Percentiles rank a stretch among this genome's conserved stretches.
phyloP scores from a whole-genome alignment of 2,888 invertebrate species.

The Ectropis crepuscularia region DNA sequence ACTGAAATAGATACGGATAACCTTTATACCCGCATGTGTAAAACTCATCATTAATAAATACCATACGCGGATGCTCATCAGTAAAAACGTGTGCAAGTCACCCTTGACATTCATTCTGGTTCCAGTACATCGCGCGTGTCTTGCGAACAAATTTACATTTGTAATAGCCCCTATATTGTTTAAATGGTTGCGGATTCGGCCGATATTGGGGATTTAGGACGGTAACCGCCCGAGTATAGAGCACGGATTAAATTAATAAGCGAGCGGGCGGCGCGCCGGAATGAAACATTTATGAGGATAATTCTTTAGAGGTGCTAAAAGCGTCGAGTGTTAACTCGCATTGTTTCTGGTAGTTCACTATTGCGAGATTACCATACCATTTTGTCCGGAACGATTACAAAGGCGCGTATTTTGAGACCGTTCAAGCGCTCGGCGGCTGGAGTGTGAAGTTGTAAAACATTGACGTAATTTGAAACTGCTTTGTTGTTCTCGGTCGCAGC shows the following conservation, averaged over 20 bases:
- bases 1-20: conserved; percentile 35
- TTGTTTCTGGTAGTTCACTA: conserved; percentile 50
- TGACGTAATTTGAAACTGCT: conserved; percentile 17
- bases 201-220: conserved; percentile 42
- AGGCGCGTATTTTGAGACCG: conserved; percentile 26
- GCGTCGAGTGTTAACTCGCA: conserved; percentile 48
- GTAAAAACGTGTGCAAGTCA: conserved; percentile 46
- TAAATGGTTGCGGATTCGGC: conserved; percentile 48
- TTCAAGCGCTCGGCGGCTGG: conserved; percentile 18
- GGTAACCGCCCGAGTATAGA: conserved; percentile 48
- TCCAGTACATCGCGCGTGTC: conserved; percentile 24
- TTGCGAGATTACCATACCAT: conserved; percentile 43
- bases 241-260: conserved; percentile 47
- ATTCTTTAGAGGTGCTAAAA: conserved; percentile 54
- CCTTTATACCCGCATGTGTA: conserved; percentile 43
- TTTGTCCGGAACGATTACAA: conserved; percentile 36
- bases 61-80: conserved; percentile 46
- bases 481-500: conserved; percentile 6
- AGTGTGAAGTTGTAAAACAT: conserved; percentile 12
- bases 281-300: conserved; percentile 58
- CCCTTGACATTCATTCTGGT: conserved; percentile 56
- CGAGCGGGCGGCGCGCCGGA: conserved; percentile 38
- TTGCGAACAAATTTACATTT: conserved; percentile 55
- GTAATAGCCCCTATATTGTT: conserved; percentile 54
- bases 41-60: conserved; percentile 33